Conservation (phyloP, 2,113 vertebrate species). For the Solea senegalensis region DNA sequence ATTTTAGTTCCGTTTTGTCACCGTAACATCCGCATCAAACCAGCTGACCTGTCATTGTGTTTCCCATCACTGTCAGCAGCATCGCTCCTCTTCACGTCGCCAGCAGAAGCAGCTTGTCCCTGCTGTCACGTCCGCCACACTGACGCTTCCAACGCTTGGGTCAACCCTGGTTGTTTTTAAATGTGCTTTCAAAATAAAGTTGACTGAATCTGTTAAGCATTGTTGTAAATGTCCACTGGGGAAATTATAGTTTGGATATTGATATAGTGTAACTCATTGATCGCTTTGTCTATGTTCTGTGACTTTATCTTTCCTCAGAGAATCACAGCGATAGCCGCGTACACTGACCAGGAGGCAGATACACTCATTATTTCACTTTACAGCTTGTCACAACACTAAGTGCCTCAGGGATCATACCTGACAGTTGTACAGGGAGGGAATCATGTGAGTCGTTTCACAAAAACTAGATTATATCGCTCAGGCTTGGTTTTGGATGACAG, state of each 20-base stretch:
- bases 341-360: conserved; percentile 44
- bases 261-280: conserved; percentile 44
- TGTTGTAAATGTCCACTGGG: conserved; percentile 15
- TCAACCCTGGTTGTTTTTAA: too few relatives aligned
- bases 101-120: not conserved
- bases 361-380: conserved; percentile 56
- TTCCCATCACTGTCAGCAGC: not conserved
- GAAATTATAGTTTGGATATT: conserved; percentile 45
- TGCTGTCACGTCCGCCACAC: not conserved
- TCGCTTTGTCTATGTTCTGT: conserved; percentile 24
- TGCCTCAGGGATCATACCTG: conserved; percentile 18
- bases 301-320: conserved; percentile 52
- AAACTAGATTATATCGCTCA: conserved; percentile 48
- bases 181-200: too few relatives aligned
- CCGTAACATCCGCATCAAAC: not conserved
- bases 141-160: too few relatives aligned
- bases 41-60: not conserved
- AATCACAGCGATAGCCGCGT: conserved; percentile 7
- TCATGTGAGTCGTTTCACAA: conserved; percentile 41
- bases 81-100: not conserved
- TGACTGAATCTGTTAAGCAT: not conserved
- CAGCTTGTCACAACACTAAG: conserved; percentile 40
- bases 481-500: conserved; percentile 26
- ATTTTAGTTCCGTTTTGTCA: not conserved
- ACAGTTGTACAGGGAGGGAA: conserved; percentile 11